A percentile compares a stretch with the other conserved stretches of the same genome.
Evolutionary conservation across 2,797 vertebrate species (phyloP).

Genomic region (Channa striata): DNA sequence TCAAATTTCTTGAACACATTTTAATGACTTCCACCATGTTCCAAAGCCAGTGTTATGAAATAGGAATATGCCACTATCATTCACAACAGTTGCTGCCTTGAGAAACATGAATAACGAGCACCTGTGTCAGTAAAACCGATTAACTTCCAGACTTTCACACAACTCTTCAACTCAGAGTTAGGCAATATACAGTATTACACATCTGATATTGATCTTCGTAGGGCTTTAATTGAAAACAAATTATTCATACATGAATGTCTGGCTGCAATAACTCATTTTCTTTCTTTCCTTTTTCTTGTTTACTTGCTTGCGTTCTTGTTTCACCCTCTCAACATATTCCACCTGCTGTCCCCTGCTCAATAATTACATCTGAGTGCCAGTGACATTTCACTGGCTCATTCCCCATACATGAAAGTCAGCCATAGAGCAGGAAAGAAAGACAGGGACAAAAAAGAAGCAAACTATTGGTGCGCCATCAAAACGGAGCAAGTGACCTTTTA

Average conservation of each 20-base stretch:
- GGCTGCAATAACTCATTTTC: too few species aligned
- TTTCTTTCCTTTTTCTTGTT: slow-evolving; percentile 16
- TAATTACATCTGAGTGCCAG: slow-evolving; percentile 59
- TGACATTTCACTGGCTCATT: slow-evolving; percentile 78
- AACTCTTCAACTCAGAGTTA: too few species aligned
- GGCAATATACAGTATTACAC: too few species aligned
- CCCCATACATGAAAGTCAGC: slow-evolving; percentile 63
- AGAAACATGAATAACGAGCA: too few species aligned
- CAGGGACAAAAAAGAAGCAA: slow-evolving; percentile 1
- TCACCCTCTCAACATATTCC: slow-evolving; percentile 30
- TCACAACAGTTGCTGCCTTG: too few species aligned
- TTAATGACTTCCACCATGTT: too few species aligned
- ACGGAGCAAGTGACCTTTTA: slow-evolving; percentile 73
- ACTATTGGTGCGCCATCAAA: slow-evolving; percentile 59
- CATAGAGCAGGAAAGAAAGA: slow-evolving; percentile 29
- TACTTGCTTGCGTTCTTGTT: slow-evolving; percentile 25
- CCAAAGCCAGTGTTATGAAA: too few species aligned
- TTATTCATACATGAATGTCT: background rate
- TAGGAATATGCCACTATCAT: too few species aligned
- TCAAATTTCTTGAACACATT: too few species aligned
- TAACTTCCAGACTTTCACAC: too few species aligned
- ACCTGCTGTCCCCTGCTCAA: slow-evolving; percentile 65
- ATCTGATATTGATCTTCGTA: background rate
- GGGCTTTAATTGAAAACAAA: background rate
- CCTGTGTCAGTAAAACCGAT: too few species aligned